Base-by-base conservation (phyloP, 2,113 vertebrate species). In the Psittacula cyanocephala region DNA sequence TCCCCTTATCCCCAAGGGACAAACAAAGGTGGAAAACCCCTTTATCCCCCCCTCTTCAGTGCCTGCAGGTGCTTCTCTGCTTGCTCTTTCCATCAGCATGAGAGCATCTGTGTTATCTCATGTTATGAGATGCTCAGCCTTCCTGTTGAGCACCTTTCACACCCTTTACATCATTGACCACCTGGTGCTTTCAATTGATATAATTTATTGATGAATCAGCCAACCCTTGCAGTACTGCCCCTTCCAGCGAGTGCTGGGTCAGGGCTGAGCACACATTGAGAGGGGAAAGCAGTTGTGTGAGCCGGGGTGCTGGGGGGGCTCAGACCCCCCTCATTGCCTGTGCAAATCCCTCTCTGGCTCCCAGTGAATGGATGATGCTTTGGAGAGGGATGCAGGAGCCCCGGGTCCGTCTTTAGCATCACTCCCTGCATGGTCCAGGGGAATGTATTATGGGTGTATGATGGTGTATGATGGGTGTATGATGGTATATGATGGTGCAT, bases 171-270 rank as follows among this genome's bases (percentile, higher is more conserved):
- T 24, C 57, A 35, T 24, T 59, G 24, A 59, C 33, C 13, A 49
- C 27, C 2, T 9, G 59, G 13, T 3, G 0, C 23, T 70, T 68
- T 70, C 5, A 72, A 77, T 17, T 70, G 1, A 52, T 10, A 88
- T 69, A 86, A 86, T 97, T 95, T 97, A 95, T 97, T 96, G 28
- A 29, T 47, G 17, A 59, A 29, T 22, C 77, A 27, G 28, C 63
- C 76, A 90, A 9, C 69, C 78, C 53, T 87, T 74, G 27, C 24
- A 0, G 33, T 31, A 23, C 71, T 17, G 1, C 70, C 70, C n/a
- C 75, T 23, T 60, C 88, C 92, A 91, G 75, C 1, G 5, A 69
- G 93, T 2, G n/a, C 55, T 20, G 46, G 33, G 18, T 69, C 76
- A 80, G 80, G n/a, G 31, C 13, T 17, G 59, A 86, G 75, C 81